Evolutionary conservation across 2,113 vertebrate species (phyloP).

Genomic region (Maccullochella peelii): DNA sequence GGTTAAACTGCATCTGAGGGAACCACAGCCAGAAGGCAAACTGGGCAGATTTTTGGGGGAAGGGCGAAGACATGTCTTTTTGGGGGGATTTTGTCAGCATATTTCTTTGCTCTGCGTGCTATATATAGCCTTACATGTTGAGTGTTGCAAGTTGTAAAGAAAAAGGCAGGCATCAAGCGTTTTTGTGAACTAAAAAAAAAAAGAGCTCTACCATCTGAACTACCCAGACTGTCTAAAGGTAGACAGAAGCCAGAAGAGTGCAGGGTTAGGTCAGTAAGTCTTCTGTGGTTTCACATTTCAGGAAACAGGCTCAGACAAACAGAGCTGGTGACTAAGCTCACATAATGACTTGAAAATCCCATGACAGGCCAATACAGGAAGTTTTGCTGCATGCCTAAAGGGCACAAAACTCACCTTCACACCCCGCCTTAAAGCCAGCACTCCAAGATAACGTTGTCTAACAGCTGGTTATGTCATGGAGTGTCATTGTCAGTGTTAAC

Average conservation of each 20-base stretch:
- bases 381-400: not conserved
- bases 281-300: constrained; percentile 34
- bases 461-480: not conserved
- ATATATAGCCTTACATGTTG: not conserved
- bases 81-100: constrained; percentile 40
- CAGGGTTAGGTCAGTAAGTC: constrained; percentile 1
- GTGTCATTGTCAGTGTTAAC: not conserved
- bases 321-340: constrained; percentile 44
- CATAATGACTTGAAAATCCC: not conserved
- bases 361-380: constrained; percentile 28
- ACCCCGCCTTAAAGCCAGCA: not conserved
- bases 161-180: not conserved
- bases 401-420: constrained; percentile 1
- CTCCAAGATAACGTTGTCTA: not conserved
- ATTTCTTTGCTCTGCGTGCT: constrained; percentile 26
- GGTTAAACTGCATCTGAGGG: constrained; percentile 57
- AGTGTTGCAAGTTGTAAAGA: not conserved
- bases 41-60: constrained; percentile 33
- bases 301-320: constrained; percentile 35
- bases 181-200: not conserved
- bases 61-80: not conserved
- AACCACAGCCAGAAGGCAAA: constrained; percentile 57
- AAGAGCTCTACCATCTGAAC: no score
- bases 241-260: not conserved
- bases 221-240: no score